Evolutionary conservation across 2,888 invertebrate species (phyloP), one percentile per base, ranked within the genome.

Genomic region (Ormyrus nitidulus): DNA sequence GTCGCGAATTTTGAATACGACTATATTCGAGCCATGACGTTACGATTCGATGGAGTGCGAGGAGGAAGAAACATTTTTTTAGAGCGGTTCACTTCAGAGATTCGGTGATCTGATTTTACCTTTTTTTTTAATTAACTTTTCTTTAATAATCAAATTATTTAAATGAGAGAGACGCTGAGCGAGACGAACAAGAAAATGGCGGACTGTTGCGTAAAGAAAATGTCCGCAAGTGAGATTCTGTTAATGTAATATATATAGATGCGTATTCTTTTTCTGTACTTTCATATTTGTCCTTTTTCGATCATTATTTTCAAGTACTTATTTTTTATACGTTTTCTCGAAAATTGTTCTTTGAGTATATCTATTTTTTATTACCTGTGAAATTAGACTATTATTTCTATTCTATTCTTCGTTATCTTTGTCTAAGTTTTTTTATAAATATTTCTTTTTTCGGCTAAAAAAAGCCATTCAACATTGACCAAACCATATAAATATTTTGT

Each of bases 231-330:
- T 85, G 85, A 86, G 86, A 87, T 86, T 86, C 86, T 79, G 72
- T 81, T 81, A 84, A 86, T 85, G 85, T 87, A 87, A 85, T 87
- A 87, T 34, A 34, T 87, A 87, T 87, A 86, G 84, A 86, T 83
- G 84, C 85, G 84, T 74, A 74, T 71, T 56, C 80, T 75, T 82
- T 77, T 82, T 71, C 59, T 79, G 72, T 79, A 72, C 77, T 77
- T 79, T 81, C 64, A 54, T 76, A 34, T 75, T 80, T 80, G 78
- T 64, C 72, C 64, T 72, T 65, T 77, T 70, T 68, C 44, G 13
- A 77, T 71, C 66, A 81, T 81, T 51, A 34, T 61, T 48, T 80
- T 49, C 44, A 59, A 59, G 49, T 53, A 72, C 6, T 66, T 54
- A 66, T 49, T 79, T 65, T 61, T 74, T 66, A 69, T 70, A 53